phyloP scores from a whole-genome alignment of 2,113 vertebrate genomes.

The Scopus umbretta region DNA sequence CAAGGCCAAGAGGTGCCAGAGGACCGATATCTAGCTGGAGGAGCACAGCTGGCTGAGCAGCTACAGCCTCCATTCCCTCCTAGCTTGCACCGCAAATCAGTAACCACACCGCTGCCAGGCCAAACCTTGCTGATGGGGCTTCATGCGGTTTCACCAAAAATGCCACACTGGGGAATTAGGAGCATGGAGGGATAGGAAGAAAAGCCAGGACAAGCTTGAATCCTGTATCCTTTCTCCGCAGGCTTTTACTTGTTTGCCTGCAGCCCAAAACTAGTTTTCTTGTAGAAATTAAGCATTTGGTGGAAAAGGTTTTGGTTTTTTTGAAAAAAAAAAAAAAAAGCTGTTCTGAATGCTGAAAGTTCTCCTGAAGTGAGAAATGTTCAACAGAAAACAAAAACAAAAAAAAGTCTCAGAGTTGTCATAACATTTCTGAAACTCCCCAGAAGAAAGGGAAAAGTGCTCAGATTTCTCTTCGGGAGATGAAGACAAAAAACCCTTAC shows the following conservation, averaged over 20 bases:
- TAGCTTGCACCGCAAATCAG: neutral
- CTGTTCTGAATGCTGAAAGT: neutral
- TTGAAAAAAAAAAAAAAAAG: neutral
- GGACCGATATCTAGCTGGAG: neutral
- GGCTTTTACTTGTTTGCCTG: neutral
- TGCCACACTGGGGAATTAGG: neutral
- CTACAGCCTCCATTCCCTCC: neutral
- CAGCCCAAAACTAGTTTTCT: neutral
- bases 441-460: neutral
- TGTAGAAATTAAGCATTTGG: neutral
- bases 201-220: neutral
- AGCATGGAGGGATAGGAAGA: neutral
- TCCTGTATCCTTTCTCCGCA: neutral
- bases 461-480: neutral
- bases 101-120: too few relatives aligned
- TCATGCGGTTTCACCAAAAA: neutral
- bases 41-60: neutral
- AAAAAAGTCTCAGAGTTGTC: too few relatives aligned
- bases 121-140: neutral
- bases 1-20: neutral
- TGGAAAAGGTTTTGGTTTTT: neutral
- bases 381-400: neutral
- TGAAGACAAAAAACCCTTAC: neutral
- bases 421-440: neutral
- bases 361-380: neutral